These are phyloP conservation scores for Odontocolon sp. DNA, from an alignment of 2,888 invertebrate species.

Conservation along the genomic window DNA sequence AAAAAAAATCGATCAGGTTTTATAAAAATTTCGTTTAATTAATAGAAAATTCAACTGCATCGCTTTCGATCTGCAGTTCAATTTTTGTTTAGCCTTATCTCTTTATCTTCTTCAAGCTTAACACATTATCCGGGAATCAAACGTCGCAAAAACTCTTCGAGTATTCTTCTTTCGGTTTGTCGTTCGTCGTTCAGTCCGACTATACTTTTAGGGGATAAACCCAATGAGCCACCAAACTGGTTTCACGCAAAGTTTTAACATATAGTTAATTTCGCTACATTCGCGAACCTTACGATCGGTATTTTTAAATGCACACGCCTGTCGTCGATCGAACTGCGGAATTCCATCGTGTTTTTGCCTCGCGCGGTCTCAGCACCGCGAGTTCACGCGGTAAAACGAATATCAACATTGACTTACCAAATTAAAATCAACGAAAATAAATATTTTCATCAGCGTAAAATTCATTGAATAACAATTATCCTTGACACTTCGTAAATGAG, in stretches of 20 bases:
- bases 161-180: too few relatives aligned
- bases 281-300: conserved; percentile 14
- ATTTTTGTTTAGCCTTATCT: too few relatives aligned
- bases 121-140: background rate
- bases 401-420: background rate
- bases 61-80: too few relatives aligned
- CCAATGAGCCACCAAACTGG: conserved; percentile 46
- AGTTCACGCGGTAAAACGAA: background rate
- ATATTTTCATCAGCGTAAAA: background rate
- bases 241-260: conserved; percentile 32
- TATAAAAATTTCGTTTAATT: too few relatives aligned
- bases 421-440: background rate
- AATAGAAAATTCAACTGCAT: too few relatives aligned
- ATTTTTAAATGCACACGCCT: background rate
- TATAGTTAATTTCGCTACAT: conserved; percentile 27
- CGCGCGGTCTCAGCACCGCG: background rate
- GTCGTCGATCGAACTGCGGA: conserved; percentile 19
- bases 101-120: background rate
- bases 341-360: conserved; percentile 5
- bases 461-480: conserved; percentile 1
- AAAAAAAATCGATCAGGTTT: too few relatives aligned
- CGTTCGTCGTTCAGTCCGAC: background rate
- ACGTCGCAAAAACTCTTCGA: too few relatives aligned
- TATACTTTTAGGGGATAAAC: conserved; percentile 20
- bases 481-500: background rate